Evolutionary conservation across 2,888 invertebrate genomes (phyloP).

Genomic region (Tuberolachnus salignus): DNA sequence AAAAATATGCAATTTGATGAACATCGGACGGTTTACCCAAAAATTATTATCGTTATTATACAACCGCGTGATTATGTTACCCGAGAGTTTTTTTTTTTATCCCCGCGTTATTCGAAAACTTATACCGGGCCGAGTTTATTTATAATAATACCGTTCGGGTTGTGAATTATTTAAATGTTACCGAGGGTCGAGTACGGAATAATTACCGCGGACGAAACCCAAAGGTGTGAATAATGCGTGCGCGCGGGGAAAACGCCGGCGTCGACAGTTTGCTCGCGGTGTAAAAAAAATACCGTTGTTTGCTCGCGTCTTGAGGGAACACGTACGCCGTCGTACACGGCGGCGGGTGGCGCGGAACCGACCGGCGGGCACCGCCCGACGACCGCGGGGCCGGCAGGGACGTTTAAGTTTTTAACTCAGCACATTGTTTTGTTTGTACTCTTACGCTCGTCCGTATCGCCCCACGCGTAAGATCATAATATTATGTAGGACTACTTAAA

Average conservation of each 20-base stretch:
- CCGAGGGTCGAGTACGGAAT: not conserved
- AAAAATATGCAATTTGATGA: no score
- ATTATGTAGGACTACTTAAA: constrained; percentile 10
- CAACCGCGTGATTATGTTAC: no score
- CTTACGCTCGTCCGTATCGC: no score
- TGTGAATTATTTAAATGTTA: not conserved
- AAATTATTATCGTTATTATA: no score
- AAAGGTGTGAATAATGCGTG: not conserved
- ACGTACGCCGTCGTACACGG: no score
- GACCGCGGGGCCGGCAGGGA: not conserved
- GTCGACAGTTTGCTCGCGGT: constrained; percentile 27
- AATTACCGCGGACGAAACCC: constrained; percentile 16
- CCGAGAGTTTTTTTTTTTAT: no score
- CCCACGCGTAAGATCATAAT: no score
- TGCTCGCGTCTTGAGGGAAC: not conserved
- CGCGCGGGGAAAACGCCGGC: not conserved
- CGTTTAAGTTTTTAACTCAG: constrained; percentile 39
- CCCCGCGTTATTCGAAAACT: no score
- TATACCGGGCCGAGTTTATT: no score
- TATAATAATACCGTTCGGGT: constrained; percentile 1
- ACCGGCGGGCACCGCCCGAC: no score
- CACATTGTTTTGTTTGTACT: constrained; percentile 38
- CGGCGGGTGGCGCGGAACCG: no score
- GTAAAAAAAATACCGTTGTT: not conserved
- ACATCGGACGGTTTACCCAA: no score